These are phyloP conservation scores for Stenodema calcarata DNA, from an alignment of 2,888 invertebrate species.

Conservation along the genomic window DNA sequence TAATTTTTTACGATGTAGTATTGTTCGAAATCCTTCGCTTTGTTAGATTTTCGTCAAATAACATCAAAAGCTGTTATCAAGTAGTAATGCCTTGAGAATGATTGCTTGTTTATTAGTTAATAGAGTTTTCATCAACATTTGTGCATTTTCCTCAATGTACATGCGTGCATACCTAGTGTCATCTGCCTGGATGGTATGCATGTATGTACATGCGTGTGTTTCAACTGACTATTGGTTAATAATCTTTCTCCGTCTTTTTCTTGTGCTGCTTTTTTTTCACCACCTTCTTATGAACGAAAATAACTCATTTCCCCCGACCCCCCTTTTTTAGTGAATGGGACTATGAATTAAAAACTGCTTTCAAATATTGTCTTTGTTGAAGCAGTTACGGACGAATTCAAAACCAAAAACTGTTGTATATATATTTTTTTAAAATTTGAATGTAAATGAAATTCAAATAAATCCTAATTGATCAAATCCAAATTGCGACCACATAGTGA, in stretches of 20 bases:
- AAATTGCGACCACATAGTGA: constrained; percentile 55
- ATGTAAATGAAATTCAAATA: neutral
- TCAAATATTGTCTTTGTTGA: constrained; percentile 56
- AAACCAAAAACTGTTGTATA: neutral
- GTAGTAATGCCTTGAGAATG: constrained; percentile 56
- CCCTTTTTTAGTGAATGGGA: constrained; percentile 28
- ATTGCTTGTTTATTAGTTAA: constrained; percentile 48
- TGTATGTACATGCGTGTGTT: constrained; percentile 46
- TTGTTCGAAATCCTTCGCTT: constrained; percentile 43
- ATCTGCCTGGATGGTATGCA: constrained; percentile 50
- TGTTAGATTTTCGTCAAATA: constrained; percentile 46
- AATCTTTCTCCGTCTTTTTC: constrained; percentile 45
- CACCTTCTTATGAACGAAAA: constrained; percentile 22
- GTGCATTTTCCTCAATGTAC: constrained; percentile 50
- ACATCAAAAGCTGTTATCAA: constrained; percentile 44
- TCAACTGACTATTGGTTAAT: constrained; percentile 50
- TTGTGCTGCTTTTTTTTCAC: constrained; percentile 47
- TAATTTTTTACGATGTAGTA: constrained; percentile 40
- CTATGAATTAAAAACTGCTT: constrained; percentile 41
- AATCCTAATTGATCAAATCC: neutral
- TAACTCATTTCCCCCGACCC: constrained; percentile 17
- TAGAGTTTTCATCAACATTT: constrained; percentile 50
- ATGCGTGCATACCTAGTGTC: constrained; percentile 51
- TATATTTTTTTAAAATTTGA: no score
- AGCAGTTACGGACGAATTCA: constrained; percentile 43